phyloP scores from a whole-genome alignment of 53 echinoderm and acorn worm species.

The Hippasteria phrygiana region DNA sequence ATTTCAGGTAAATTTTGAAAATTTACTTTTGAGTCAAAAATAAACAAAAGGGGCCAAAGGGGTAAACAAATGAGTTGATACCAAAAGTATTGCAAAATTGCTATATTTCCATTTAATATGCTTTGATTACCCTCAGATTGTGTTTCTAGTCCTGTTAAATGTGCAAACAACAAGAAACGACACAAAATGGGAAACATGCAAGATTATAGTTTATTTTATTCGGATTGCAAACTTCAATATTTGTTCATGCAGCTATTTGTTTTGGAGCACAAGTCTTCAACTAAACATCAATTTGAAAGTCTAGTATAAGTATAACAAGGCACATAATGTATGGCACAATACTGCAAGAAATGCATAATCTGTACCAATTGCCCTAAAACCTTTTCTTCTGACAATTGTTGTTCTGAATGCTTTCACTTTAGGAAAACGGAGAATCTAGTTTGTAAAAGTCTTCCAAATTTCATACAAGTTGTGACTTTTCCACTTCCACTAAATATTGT shows the following conservation, averaged over 20 bases:
- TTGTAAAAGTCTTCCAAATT: neutral
- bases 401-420: neutral
- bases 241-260: neutral
- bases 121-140: too few species aligned
- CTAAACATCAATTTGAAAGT: neutral
- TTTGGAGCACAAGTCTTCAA: neutral
- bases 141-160: too few species aligned
- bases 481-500: neutral
- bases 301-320: neutral
- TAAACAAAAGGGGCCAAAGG: too few species aligned
- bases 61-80: too few species aligned
- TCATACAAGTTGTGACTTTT: neutral
- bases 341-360: neutral
- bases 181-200: neutral
- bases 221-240: neutral
- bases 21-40: too few species aligned
- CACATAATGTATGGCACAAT: neutral
- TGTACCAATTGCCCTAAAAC: neutral
- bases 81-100: too few species aligned
- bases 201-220: neutral
- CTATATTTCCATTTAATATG: too few species aligned
- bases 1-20: too few species aligned
- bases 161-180: too few species aligned
- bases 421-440: neutral
- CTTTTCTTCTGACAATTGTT: neutral